Percentiles rank a stretch among this genome's conserved stretches.
phyloP scores from a whole-genome alignment of 1,140 invertebrate genomes.

The Drosophila leontia region DNA sequence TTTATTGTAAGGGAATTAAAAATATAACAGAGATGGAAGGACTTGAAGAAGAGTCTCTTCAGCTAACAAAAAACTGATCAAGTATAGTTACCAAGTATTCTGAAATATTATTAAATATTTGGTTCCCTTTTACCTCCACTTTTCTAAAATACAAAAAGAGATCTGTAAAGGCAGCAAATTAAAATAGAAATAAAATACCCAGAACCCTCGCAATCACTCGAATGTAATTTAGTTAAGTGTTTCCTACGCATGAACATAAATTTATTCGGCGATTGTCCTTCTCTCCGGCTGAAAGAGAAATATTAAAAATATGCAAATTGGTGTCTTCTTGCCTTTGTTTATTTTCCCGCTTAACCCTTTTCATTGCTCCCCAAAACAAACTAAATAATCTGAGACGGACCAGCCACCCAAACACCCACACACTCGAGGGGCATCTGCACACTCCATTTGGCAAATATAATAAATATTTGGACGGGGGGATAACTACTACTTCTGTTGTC shows the following conservation, averaged over 20 bases:
- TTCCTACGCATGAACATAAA: slow-evolving; percentile 74
- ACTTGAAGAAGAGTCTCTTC: too few relatives aligned
- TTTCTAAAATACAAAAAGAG: neutral
- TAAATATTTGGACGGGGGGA: slow-evolving; percentile 63
- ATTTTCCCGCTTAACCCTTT: slow-evolving; percentile 73
- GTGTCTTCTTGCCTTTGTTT: slow-evolving; percentile 66
- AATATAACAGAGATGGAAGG: too few relatives aligned
- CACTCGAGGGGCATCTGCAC: slow-evolving; percentile 30
- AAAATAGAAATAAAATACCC: neutral
- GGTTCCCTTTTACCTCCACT: neutral
- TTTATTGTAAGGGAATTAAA: too few relatives aligned
- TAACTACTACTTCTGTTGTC: slow-evolving; percentile 2
- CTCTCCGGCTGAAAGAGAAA: slow-evolving; percentile 53
- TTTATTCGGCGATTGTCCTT: slow-evolving; percentile 49
- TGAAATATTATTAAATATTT: too few relatives aligned
- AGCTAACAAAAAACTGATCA: neutral
- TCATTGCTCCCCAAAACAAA: slow-evolving; percentile 57
- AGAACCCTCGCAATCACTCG: neutral
- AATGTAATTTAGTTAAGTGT: slow-evolving; percentile 82
- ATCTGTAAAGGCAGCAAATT: neutral
- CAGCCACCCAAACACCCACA: slow-evolving; percentile 24
- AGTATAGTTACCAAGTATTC: neutral
- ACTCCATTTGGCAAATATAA: slow-evolving; percentile 80
- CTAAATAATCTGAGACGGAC: slow-evolving; percentile 32
- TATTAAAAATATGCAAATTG: slow-evolving; percentile 83